Conservation (phyloP, 2,113 vertebrate species). For the Hippocampus guttulatus region DNA sequence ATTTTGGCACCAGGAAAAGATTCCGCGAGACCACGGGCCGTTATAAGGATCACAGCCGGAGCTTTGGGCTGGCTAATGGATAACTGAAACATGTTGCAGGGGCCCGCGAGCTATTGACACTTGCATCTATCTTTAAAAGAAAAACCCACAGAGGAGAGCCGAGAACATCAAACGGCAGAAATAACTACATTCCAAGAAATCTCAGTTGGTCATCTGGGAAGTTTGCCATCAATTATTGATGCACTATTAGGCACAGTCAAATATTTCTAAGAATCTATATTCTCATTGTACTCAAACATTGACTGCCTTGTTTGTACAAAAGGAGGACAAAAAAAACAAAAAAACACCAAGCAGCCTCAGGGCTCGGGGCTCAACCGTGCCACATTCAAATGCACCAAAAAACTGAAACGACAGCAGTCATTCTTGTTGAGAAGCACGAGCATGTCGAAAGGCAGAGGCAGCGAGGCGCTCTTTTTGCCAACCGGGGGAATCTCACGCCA, state of each 20-base stretch:
- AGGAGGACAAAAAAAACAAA: too few relatives aligned
- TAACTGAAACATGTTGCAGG: background rate
- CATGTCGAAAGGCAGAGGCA: background rate
- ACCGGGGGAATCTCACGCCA: background rate
- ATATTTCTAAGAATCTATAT: background rate
- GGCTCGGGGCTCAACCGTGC: background rate
- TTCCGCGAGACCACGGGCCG: background rate
- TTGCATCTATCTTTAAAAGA: background rate
- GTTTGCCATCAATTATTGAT: background rate
- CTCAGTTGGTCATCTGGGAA: background rate
- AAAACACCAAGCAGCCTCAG: background rate
- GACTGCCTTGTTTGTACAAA: background rate
- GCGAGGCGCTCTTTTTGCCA: background rate
- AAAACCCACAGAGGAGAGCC: too few relatives aligned
- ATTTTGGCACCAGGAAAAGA: conserved; percentile 9
- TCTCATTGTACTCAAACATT: background rate
- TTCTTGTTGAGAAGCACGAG: background rate
- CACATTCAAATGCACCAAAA: background rate
- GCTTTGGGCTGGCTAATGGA: background rate
- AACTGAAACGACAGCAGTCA: background rate
- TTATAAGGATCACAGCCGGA: background rate
- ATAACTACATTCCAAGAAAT: background rate
- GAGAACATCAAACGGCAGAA: background rate
- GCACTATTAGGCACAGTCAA: background rate
- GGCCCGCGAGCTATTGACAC: conserved; percentile 1